Base-by-base conservation (phyloP, 2,113 vertebrate genomes). In the Nibea albiflora region DNA sequence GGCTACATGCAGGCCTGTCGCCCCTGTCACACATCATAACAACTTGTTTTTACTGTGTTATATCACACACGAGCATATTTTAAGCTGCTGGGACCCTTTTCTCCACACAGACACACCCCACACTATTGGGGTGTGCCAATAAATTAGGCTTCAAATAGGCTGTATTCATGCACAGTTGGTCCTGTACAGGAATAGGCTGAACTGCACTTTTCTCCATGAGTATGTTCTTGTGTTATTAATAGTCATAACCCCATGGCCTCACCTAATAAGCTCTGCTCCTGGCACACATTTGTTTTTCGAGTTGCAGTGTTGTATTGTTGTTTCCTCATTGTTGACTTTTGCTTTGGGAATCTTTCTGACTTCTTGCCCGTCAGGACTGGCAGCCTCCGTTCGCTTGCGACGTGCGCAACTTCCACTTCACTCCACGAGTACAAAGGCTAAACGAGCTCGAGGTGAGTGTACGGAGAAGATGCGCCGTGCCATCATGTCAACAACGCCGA, bases 341-440 rank as follows among this genome's bases (percentile, higher is more conserved):
- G 69, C 64, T 44, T 5, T 49, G 10, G 31, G 12, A 12, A 44
- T 53, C 9, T 35, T 11, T 73, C 0, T 61, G 28, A 52, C 78
- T 73, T 73, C 87, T 78, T 85, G 24, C 81, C 85, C 1, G 76
- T 81, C 90, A 99, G 98, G 98, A 99, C 86, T 99, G 98, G 98
- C 97, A 98, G 80, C 98, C 98, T 90, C 98, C 98, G 2, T 99
- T 99, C 89, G 98, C 98, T 42, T 99, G 98, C 76, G 98, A 99
- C 88, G 96, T 99, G 6, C 97, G 97, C 76, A 99, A 96, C 85
- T 99, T 99, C 91, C 95, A 96, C 82, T 99, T 99, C 86, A 99
- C 97, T 71, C 98, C 98, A 1, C 93, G 98, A 79, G 96, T 99
- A 58, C 98, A 99, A 92, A 95, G 98, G 57, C 94, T 99, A 66